phyloP scores from a whole-genome alignment of 2,113 vertebrate species.

The Epinephelus moara region DNA sequence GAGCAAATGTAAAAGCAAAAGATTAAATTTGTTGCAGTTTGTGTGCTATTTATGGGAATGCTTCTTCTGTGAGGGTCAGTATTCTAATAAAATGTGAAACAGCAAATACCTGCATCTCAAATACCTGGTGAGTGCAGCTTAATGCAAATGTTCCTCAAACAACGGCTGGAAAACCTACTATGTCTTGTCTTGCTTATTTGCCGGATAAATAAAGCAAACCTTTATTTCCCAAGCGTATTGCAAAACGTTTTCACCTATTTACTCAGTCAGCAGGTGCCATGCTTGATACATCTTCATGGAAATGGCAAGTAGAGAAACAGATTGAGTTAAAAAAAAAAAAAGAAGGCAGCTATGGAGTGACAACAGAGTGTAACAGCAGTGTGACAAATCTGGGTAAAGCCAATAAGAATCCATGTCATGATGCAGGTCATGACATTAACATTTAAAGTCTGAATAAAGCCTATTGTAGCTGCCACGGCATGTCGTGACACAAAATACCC shows the following conservation, averaged over 20 bases:
- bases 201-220: slow-evolving; percentile 71
- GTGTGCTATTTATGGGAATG: slow-evolving; percentile 8
- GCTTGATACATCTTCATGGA: slow-evolving; percentile 52
- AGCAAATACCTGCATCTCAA: slow-evolving; percentile 34
- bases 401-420: slow-evolving; percentile 3
- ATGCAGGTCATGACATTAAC: slow-evolving; percentile 38
- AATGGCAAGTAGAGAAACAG: slow-evolving; percentile 34
- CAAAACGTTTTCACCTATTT: slow-evolving; percentile 60
- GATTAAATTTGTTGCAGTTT: slow-evolving; percentile 37
- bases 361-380: slow-evolving; percentile 8
- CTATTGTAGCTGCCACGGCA: slow-evolving; percentile 7
- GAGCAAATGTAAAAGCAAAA: slow-evolving; percentile 37
- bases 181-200: slow-evolving; percentile 67
- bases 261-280: slow-evolving; percentile 62
- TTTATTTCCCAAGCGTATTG: slow-evolving; percentile 65
- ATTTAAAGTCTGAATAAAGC: slow-evolving; percentile 35
- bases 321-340: slow-evolving; percentile 24
- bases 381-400: slow-evolving; percentile 23
- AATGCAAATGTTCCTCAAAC: slow-evolving; percentile 60
- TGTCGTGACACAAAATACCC: slow-evolving; percentile 11
- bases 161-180: slow-evolving; percentile 31
- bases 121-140: slow-evolving; percentile 11
- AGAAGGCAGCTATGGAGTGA: slow-evolving; percentile 2
- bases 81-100: slow-evolving; percentile 44
- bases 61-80: slow-evolving; percentile 19